Evolutionary conservation across 2,888 invertebrate genomes (phyloP).

Genomic region (Agyllia agylla): DNA sequence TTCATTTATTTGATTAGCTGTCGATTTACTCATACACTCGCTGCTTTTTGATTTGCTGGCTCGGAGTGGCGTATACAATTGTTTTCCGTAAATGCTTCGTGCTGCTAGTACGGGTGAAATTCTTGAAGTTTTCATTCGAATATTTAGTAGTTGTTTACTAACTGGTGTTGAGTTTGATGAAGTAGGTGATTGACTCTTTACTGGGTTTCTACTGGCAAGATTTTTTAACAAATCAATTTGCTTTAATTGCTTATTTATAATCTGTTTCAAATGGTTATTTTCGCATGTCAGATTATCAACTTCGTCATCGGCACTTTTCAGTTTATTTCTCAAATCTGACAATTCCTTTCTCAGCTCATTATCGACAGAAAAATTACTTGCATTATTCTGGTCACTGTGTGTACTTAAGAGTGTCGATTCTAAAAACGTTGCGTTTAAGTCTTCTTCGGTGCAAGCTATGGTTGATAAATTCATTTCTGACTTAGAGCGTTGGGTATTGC

Average conservation of each 20-base stretch:
- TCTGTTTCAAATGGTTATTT: neutral
- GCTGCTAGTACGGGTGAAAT: neutral
- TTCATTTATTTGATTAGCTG: neutral
- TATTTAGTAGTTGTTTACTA: neutral
- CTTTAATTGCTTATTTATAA: neutral
- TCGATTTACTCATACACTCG: neutral
- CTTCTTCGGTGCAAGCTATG: neutral
- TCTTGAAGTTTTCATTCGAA: neutral
- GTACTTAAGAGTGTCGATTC: neutral
- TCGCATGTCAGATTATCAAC: neutral
- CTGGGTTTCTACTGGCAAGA: neutral
- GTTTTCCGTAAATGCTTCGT: neutral
- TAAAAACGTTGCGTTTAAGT: neutral
- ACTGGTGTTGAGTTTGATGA: neutral
- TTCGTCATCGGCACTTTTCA: neutral
- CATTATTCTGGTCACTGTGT: neutral
- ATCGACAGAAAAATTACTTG: neutral
- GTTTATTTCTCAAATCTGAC: neutral
- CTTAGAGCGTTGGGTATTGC: neutral
- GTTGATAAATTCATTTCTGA: neutral
- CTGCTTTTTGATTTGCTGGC: neutral
- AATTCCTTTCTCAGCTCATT: neutral
- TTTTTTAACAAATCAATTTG: neutral
- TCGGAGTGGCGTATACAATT: neutral
- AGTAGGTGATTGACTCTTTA: neutral